A percentile compares a stretch with the other conserved stretches of the same genome.
Evolutionary conservation across 2,797 vertebrate species (phyloP).

Genomic region (Trachops cirrhosus): DNA sequence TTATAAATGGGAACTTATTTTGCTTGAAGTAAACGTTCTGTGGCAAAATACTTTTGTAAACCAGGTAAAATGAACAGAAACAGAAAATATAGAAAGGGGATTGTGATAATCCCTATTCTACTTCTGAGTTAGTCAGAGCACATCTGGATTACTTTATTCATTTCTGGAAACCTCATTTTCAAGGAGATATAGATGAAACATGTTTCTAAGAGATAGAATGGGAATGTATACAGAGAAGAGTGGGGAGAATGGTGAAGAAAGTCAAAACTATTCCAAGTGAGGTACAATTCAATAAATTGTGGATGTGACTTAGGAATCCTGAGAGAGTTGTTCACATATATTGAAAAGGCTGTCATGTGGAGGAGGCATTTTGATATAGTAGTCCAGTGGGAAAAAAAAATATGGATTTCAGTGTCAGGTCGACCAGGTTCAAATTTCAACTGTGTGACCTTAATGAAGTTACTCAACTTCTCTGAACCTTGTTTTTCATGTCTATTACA

Average conservation of each 20-base stretch:
- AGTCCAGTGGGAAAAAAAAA: constrained; percentile 51
- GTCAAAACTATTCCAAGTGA: background rate
- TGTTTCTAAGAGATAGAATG: background rate
- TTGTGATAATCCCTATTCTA: background rate
- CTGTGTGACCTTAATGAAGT: background rate
- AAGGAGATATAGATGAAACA: background rate
- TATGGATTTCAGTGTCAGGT: background rate
- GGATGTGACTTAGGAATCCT: background rate
- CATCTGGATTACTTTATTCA: constrained; percentile 15
- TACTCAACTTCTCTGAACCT: background rate
- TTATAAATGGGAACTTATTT: background rate
- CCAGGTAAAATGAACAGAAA: background rate
- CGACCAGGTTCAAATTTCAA: constrained; percentile 21
- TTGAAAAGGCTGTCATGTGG: background rate
- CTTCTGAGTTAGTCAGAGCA: background rate
- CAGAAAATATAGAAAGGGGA: background rate
- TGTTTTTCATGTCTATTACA: constrained; percentile 18
- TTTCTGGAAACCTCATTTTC: constrained; percentile 24
- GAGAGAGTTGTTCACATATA: background rate
- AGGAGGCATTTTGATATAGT: background rate
- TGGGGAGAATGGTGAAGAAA: background rate
- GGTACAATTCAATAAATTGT: background rate
- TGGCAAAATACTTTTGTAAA: constrained; percentile 25
- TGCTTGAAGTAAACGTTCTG: constrained; percentile 10
- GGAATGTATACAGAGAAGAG: background rate